Percentiles rank a stretch among this genome's conserved stretches.
phyloP scores from a whole-genome alignment of 2,888 invertebrate species.

The Tachina fera region DNA sequence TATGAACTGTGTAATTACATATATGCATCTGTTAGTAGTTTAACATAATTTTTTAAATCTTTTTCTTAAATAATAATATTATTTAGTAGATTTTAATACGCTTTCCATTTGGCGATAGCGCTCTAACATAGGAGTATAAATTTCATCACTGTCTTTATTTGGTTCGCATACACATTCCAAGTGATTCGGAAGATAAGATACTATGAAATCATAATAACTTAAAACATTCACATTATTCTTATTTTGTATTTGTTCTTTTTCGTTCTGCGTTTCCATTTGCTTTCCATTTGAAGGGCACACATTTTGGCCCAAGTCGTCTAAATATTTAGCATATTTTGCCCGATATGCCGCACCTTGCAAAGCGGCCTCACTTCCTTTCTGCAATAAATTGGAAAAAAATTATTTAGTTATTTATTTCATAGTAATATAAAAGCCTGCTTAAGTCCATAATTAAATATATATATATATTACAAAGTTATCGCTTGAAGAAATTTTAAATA shows the following conservation, averaged over 20 bases:
- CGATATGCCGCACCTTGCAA: constrained; percentile 91
- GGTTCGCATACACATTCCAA: constrained; percentile 88
- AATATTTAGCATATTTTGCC: constrained; percentile 85
- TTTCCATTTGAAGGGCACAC: constrained; percentile 1
- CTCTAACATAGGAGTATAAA: constrained; percentile 89
- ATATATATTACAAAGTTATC: too few relatives aligned
- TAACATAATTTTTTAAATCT: background rate
- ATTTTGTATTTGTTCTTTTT: background rate
- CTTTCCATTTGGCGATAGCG: constrained; percentile 86
- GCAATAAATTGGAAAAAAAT: constrained; percentile 61
- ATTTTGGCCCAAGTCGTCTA: constrained; percentile 58
- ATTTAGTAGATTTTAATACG: constrained; percentile 73
- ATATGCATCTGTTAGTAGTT: background rate
- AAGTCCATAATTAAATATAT: too few relatives aligned
- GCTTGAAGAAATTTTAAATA: too few relatives aligned
- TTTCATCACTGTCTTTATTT: constrained; percentile 88
- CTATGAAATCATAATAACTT: constrained; percentile 79
- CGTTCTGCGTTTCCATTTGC: background rate
- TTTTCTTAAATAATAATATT: constrained; percentile 22
- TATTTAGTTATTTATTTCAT: background rate
- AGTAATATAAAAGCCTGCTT: too few relatives aligned
- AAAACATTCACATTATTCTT: constrained; percentile 15
- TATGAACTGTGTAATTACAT: constrained; percentile 25
- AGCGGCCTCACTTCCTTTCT: constrained; percentile 93
- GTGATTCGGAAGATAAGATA: constrained; percentile 79